Conservation (phyloP, 2,113 vertebrate species). For the Vulpes ferrilata region DNA sequence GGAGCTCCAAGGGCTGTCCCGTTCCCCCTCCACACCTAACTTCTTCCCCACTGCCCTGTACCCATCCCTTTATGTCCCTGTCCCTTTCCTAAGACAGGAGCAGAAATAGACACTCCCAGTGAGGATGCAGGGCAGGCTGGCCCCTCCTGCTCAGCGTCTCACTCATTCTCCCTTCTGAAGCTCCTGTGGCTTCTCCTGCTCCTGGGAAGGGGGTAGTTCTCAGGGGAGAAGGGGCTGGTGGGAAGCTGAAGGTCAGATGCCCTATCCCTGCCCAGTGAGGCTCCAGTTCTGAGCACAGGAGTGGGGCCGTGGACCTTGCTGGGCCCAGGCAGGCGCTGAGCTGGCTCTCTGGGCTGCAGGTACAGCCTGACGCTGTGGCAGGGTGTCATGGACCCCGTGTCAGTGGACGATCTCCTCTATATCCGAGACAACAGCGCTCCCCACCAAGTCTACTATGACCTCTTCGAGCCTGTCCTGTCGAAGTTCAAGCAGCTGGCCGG, state of each 20-base stretch:
- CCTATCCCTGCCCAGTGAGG: not conserved
- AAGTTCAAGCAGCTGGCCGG: slow-evolving; percentile 89
- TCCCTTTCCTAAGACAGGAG: not conserved
- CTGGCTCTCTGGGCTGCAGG: slow-evolving; percentile 81
- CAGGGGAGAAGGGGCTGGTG: not conserved
- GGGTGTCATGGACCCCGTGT: slow-evolving; percentile 83
- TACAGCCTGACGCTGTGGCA: slow-evolving; percentile 94
- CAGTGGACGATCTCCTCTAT: slow-evolving; percentile 90
- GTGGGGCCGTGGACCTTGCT: not conserved
- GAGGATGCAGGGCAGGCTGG: not conserved
- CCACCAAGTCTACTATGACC: slow-evolving; percentile 91
- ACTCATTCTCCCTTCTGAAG: not conserved
- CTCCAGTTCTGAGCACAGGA: not conserved
- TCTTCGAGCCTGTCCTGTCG: slow-evolving; percentile 91
- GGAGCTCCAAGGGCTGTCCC: not conserved
- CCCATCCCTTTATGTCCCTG: not conserved
- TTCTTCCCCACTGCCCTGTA: rapidly evolving
- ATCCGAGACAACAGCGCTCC: slow-evolving; percentile 90
- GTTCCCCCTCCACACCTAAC: not conserved
- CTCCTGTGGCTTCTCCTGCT: not conserved
- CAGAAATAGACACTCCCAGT: not conserved
- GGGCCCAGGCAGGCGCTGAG: not conserved
- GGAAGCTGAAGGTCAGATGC: not conserved
- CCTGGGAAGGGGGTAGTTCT: not conserved
- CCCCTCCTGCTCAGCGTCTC: not conserved